Evolutionary conservation across 2,113 vertebrate genomes (phyloP).

Genomic region (Pelmatolapia mariae): DNA sequence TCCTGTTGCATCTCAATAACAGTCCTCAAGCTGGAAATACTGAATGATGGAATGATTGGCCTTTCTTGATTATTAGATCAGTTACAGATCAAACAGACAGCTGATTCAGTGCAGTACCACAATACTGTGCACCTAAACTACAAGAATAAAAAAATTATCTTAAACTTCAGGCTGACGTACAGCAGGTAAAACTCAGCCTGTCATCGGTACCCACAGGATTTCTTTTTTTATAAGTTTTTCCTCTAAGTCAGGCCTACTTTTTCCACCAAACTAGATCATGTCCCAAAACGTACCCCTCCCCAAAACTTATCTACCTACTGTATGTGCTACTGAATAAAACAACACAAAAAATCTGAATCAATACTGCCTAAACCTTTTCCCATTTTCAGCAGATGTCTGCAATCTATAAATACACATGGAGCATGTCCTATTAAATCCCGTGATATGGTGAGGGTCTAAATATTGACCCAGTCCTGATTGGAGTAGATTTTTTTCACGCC

Average conservation of each 20-base stretch:
- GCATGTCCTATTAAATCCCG: conserved; percentile 71
- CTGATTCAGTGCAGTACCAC: not conserved
- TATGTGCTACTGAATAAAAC: conserved; percentile 40
- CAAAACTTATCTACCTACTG: conserved; percentile 41
- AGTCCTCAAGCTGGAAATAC: not conserved
- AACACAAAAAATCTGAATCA: conserved; percentile 43
- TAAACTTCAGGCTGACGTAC: not conserved
- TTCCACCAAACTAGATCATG: conserved; percentile 49
- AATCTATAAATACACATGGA: conserved; percentile 71
- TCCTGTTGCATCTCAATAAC: not conserved
- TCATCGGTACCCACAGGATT: conserved; percentile 31
- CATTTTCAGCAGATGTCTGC: conserved; percentile 54
- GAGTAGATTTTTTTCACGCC: conserved; percentile 57
- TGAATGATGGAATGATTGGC: not conserved
- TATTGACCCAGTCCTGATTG: conserved; percentile 67
- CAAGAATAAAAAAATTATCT: not conserved
- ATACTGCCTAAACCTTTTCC: conserved; percentile 44
- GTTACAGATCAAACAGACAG: not conserved
- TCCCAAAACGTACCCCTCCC: conserved; percentile 21
- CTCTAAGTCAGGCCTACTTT: conserved; percentile 51
- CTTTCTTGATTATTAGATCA: not conserved
- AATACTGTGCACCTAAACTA: not conserved
- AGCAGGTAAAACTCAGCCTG: conserved; percentile 7
- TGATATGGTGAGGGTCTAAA: conserved; percentile 55
- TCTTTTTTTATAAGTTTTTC: not conserved